These are phyloP conservation scores for Subanguina moxae DNA, from an alignment of 1,140 invertebrate species.

Conservation along the genomic window DNA sequence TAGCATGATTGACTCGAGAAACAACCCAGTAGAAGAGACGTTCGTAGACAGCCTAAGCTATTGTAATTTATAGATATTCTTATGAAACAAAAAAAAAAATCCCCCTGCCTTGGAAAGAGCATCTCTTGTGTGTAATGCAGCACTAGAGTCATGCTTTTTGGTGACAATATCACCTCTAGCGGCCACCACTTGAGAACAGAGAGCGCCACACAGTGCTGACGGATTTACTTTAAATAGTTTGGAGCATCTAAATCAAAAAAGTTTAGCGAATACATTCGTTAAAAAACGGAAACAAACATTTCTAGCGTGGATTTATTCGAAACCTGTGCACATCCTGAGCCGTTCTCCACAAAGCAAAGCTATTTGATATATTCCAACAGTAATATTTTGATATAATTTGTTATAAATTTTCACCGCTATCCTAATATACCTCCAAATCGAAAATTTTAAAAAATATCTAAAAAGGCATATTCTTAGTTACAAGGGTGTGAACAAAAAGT, in stretches of 20 bases:
- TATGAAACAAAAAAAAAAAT: neutral
- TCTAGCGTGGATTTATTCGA: neutral
- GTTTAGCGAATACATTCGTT: neutral
- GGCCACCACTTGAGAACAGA: slow-evolving; percentile 66
- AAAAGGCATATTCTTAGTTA: too few species aligned
- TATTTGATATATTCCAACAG: slow-evolving; percentile 62
- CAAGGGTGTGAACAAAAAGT: too few species aligned
- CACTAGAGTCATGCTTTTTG: slow-evolving; percentile 67
- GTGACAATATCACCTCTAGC: slow-evolving; percentile 65
- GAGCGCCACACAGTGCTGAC: slow-evolving; percentile 63
- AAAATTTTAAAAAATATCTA: too few species aligned
- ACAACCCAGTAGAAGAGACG: slow-evolving; percentile 52
- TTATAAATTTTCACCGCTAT: too few species aligned
- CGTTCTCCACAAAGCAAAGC: neutral
- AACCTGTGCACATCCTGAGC: neutral
- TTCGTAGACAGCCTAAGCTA: slow-evolving; percentile 61
- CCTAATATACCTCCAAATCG: too few species aligned
- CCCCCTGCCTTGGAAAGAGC: slow-evolving; percentile 56
- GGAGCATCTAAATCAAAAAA: neutral
- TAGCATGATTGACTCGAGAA: slow-evolving; percentile 46
- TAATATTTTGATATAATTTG: too few species aligned
- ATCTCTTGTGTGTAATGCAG: slow-evolving; percentile 61
- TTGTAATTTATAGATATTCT: neutral
- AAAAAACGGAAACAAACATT: neutral
- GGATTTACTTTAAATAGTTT: slow-evolving; percentile 64